Evolutionary conservation across 2,797 vertebrate genomes (phyloP).

Genomic region (Hafferia zeledoni): DNA sequence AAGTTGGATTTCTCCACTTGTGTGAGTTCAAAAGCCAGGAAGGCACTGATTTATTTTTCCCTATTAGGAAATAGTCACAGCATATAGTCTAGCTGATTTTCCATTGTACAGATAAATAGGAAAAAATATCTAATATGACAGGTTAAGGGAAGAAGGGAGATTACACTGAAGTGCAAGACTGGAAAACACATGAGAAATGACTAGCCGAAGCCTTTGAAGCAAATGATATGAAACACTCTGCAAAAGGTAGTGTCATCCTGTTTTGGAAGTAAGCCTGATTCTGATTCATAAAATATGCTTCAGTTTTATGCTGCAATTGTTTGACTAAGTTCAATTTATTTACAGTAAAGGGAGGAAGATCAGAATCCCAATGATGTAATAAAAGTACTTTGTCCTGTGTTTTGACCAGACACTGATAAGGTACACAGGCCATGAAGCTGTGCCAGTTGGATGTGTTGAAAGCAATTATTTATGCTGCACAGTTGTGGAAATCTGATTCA

Average conservation of each 20-base stretch:
- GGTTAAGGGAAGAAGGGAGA: slow-evolving; percentile 17
- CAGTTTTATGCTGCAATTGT: not conserved
- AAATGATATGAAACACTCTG: not conserved
- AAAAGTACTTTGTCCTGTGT: not conserved
- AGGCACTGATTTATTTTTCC: slow-evolving; percentile 19
- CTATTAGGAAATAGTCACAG: not conserved
- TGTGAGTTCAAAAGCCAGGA: not conserved
- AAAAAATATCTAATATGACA: slow-evolving; percentile 45
- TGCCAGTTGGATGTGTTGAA: not conserved
- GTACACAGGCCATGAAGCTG: not conserved
- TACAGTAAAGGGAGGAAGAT: not conserved
- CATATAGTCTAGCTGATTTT: slow-evolving; percentile 14
- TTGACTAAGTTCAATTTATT: slow-evolving; percentile 6
- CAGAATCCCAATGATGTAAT: not conserved
- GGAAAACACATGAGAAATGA: not conserved
- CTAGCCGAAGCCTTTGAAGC: not conserved
- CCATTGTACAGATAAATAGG: slow-evolving; percentile 27
- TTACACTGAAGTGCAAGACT: slow-evolving; percentile 30
- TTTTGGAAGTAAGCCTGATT: not conserved
- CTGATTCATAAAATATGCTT: not conserved
- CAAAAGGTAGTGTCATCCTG: not conserved
- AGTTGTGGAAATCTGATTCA: not conserved
- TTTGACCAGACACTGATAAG: not conserved
- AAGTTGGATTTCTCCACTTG: not conserved
- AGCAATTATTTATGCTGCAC: not conserved